Evolutionary conservation across 2,888 invertebrate genomes (phyloP).

Genomic region (Amblyjoppa proteus): DNA sequence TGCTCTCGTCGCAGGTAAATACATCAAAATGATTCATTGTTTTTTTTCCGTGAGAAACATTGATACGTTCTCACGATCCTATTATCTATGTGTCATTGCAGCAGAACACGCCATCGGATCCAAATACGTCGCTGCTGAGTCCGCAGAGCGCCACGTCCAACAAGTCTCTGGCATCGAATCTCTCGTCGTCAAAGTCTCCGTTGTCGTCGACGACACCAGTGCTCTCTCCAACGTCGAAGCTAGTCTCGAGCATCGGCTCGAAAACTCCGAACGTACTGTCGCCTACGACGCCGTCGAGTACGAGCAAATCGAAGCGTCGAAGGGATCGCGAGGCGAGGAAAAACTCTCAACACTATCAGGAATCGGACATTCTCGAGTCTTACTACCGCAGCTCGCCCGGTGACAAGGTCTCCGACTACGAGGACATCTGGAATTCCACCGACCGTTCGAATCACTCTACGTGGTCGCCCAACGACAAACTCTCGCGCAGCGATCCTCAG

Average conservation of each 20-base stretch:
- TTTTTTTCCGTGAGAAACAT: neutral
- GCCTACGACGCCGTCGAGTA: constrained; percentile 83
- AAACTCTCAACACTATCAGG: constrained; percentile 87
- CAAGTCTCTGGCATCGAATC: constrained; percentile 80
- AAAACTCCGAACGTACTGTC: constrained; percentile 81
- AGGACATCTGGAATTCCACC: constrained; percentile 93
- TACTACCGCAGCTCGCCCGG: constrained; percentile 95
- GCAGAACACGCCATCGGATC: constrained; percentile 82
- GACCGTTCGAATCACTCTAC: constrained; percentile 83
- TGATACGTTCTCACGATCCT: neutral
- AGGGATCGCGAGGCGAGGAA: constrained; percentile 83
- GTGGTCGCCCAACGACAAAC: constrained; percentile 81
- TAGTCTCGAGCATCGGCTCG: constrained; percentile 75
- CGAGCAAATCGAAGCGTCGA: constrained; percentile 81
- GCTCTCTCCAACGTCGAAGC: constrained; percentile 79
- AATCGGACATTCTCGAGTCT: constrained; percentile 94
- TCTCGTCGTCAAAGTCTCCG: constrained; percentile 71
- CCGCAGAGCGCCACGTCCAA: constrained; percentile 81
- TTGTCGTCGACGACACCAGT: constrained; percentile 76
- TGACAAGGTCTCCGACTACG: constrained; percentile 97
- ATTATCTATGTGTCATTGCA: constrained; percentile 44
- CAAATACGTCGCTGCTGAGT: constrained; percentile 80
- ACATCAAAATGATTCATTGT: neutral
- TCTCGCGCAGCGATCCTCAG: constrained; percentile 69
- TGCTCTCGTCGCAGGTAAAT: constrained; percentile 73